These are phyloP conservation scores for Sarcoramphus papa DNA, from an alignment of 2,797 vertebrate species.

Conservation along the genomic window DNA sequence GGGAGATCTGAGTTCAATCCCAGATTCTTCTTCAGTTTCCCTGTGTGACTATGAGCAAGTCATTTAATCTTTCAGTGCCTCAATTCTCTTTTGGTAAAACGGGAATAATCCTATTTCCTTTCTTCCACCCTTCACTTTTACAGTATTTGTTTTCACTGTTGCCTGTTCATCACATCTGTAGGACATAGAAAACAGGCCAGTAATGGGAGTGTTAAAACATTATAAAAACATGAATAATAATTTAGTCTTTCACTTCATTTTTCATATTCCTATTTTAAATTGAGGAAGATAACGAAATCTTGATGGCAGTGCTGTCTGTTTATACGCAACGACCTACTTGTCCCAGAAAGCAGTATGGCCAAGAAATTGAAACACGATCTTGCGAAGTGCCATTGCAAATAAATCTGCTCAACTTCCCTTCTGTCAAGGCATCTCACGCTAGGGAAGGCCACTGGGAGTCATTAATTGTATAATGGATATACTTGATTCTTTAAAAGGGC, in stretches of 20 bases:
- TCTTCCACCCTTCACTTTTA: constrained; percentile 14
- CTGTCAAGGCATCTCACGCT: constrained; percentile 57
- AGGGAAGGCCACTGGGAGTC: constrained; percentile 58
- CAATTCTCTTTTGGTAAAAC: background rate
- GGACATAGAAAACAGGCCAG: background rate
- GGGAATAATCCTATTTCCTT: constrained; percentile 46
- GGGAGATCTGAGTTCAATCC: constrained; percentile 55
- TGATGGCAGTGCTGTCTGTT: constrained; percentile 1
- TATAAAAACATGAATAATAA: background rate
- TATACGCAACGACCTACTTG: constrained; percentile 13
- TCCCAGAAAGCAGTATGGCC: constrained; percentile 37
- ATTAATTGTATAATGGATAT: constrained; percentile 49
- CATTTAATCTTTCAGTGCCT: constrained; percentile 41
- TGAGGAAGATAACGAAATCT: background rate
- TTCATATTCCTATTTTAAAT: background rate
- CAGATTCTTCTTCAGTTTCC: constrained; percentile 60
- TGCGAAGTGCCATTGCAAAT: constrained; percentile 57
- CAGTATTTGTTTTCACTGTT: constrained; percentile 10
- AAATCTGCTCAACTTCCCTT: constrained; percentile 63
- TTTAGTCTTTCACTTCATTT: background rate
- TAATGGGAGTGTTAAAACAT: background rate
- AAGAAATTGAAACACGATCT: constrained; percentile 64
- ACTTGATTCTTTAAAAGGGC: constrained; percentile 45
- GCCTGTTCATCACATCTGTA: background rate
- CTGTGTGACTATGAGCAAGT: constrained; percentile 37